Base-by-base conservation (phyloP, 1,140 invertebrate genomes). In the Solenopsis fugax region DNA sequence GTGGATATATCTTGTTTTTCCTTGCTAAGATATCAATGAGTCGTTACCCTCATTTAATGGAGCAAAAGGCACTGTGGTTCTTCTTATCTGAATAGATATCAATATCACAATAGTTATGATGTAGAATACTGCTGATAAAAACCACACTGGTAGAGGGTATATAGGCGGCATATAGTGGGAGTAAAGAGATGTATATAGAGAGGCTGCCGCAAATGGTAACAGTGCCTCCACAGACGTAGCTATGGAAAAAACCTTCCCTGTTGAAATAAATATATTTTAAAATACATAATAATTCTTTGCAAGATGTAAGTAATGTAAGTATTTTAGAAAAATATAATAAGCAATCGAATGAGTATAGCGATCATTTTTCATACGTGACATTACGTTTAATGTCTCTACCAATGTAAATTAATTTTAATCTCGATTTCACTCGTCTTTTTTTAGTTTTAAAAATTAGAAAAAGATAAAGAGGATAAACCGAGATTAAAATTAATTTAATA, bases 131-230 rank as follows among this genome's bases (percentile, higher is more conserved):
- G 72, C 91, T 10, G 94, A 94, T 64, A 94, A n/a, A 10, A 95
- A 86, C 92, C 92, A 94, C 0, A 93, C 93, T 56, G 94, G 94
- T 41, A 86, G 88, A n/a, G 94, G 94, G 84, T 94, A 95, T 7
- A 92, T 18, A 18, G 93, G 93, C 71, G 93, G 93, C 67, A 94
- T 82, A 48, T 89, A 92, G 48, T 92, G 45, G 3, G 89, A 77
- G 80, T 97, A 97, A 58, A 97, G 93, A 0, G 96, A 91, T 34
- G 96, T 96, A 84, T 97, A 97, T 1, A 97, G 78, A 9, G 96
- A 95, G 1, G 96, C 95, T 6, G 96, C 95, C 10, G 96, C 87
- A 41, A 97, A 93, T 24, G 96, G 96, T 54, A 96, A 94, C 58
- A 97, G 91, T 13, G 96, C 96, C 92, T 97, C 97, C 50, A 97